These are phyloP conservation scores for Hemitrygon akajei DNA, from an alignment of 2,797 vertebrate species.

Conservation along the genomic window DNA sequence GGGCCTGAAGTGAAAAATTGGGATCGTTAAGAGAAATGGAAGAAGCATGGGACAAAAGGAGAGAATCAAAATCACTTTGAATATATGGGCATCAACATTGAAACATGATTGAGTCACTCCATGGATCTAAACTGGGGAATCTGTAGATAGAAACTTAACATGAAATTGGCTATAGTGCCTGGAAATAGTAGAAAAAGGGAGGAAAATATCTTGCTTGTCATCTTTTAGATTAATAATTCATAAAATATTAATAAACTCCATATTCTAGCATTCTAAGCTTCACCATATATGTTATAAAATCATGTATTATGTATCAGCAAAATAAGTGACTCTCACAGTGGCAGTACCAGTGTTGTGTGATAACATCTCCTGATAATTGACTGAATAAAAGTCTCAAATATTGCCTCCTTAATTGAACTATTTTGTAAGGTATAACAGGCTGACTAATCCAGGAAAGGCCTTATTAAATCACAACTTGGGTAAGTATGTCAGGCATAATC, in stretches of 20 bases:
- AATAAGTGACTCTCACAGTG: background rate
- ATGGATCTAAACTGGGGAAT: background rate
- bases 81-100: background rate
- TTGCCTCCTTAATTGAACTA: background rate
- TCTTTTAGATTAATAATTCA: conserved; percentile 11
- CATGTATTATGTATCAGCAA: conserved; percentile 14
- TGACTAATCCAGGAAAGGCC: background rate
- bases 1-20: conserved; percentile 13
- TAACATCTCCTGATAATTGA: background rate
- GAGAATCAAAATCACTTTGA: background rate
- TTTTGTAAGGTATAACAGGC: background rate
- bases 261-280: background rate
- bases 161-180: background rate
- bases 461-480: conserved; percentile 9
- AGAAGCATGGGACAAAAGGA: background rate
- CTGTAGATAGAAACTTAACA: background rate
- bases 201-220: background rate
- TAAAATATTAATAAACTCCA: conserved; percentile 16
- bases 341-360: background rate
- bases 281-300: conserved; percentile 9
- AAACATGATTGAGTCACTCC: background rate
- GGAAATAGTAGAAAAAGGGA: background rate
- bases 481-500: background rate
- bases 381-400: conserved; percentile 9
- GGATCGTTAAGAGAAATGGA: background rate